A percentile compares a stretch with the other conserved stretches of the same genome.
These are phyloP conservation scores for Aix galericulata DNA, from an alignment of 2,113 vertebrate genomes.

Conservation along the genomic window DNA sequence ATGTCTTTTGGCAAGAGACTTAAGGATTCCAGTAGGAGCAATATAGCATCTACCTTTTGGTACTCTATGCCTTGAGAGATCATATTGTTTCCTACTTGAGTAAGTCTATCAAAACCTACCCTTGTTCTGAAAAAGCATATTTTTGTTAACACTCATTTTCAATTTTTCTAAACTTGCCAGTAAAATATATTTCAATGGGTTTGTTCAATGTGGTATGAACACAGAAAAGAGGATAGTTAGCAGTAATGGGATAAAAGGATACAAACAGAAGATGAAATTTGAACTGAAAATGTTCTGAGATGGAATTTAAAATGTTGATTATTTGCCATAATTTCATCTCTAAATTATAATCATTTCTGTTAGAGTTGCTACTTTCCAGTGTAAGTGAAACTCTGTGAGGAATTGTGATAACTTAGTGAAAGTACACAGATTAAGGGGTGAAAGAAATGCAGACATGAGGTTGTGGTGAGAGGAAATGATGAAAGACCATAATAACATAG, in stretches of 20 bases:
- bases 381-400: constrained; percentile 11
- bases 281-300: background rate
- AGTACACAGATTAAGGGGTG: background rate
- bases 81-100: constrained; percentile 18
- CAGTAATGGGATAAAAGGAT: background rate
- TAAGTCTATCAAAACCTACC: constrained; percentile 15
- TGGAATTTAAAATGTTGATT: constrained; percentile 6
- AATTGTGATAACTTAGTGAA: constrained; percentile 17
- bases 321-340: constrained; percentile 23
- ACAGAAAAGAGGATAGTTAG: background rate
- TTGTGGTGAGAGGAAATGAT: constrained; percentile 63
- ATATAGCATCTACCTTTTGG: constrained; percentile 14
- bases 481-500: constrained; percentile 52
- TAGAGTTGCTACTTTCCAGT: background rate
- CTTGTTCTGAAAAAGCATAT: background rate
- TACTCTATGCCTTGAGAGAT: constrained; percentile 17
- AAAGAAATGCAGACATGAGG: constrained; percentile 20
- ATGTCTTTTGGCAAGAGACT: constrained; percentile 38
- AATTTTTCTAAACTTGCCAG: constrained; percentile 7
- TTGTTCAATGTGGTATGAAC: constrained; percentile 18
- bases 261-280: background rate
- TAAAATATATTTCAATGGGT: constrained; percentile 15
- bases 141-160: constrained; percentile 35
- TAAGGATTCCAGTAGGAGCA: constrained; percentile 19
- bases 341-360: background rate